Conservation (phyloP, 1,140 invertebrate genomes). For the Drosophila carrolli region DNA sequence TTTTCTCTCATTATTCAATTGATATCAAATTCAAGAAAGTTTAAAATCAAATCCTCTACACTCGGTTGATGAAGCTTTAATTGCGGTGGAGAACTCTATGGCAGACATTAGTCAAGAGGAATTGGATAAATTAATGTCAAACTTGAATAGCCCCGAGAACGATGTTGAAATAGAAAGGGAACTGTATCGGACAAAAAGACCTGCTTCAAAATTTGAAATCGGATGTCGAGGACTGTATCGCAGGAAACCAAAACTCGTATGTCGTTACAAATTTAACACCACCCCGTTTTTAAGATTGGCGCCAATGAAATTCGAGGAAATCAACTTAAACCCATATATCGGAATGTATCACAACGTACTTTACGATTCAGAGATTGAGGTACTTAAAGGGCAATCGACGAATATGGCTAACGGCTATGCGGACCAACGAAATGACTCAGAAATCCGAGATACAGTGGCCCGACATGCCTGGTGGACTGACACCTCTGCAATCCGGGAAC, state of each 20-base stretch:
- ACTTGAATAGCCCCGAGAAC: not conserved
- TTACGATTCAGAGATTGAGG: slow-evolving; percentile 93
- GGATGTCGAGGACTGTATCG: slow-evolving; percentile 93
- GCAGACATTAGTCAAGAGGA: not conserved
- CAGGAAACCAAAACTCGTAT: slow-evolving; percentile 87
- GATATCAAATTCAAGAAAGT: not conserved
- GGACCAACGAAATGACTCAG: slow-evolving; percentile 89
- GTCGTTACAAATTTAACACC: slow-evolving; percentile 90
- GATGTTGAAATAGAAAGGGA: slow-evolving; percentile 2
- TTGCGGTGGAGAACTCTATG: not conserved
- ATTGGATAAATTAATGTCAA: not conserved
- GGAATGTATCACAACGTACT: slow-evolving; percentile 95
- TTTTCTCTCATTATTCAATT: not conserved
- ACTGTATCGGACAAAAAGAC: not conserved
- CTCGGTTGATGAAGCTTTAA: not conserved
- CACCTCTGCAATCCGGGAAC: slow-evolving; percentile 89
- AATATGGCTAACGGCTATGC: slow-evolving; percentile 92
- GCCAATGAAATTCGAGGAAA: slow-evolving; percentile 96
- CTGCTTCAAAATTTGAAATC: slow-evolving; percentile 88
- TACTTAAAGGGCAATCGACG: slow-evolving; percentile 91
- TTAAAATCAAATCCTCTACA: not conserved
- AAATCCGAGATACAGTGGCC: slow-evolving; percentile 45
- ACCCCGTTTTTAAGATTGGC: slow-evolving; percentile 92
- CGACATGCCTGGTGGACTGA: slow-evolving; percentile 78
- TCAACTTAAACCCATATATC: slow-evolving; percentile 92